These are phyloP conservation scores for Ophioninae sp. DNA, from an alignment of 2,888 invertebrate species.

Conservation along the genomic window DNA sequence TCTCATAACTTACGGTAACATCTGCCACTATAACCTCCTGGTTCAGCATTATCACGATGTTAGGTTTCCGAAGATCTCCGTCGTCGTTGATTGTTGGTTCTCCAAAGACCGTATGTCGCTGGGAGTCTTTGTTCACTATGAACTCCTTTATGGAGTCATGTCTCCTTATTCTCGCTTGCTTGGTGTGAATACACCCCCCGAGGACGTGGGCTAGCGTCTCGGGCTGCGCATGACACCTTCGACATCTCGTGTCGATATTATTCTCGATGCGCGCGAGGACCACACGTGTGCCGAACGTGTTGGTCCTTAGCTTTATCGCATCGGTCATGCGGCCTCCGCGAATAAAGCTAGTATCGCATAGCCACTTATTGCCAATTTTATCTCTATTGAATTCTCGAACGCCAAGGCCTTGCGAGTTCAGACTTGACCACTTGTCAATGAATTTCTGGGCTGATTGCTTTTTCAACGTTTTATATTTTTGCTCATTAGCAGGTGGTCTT, in stretches of 20 bases:
- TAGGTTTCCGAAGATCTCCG: constrained; percentile 69
- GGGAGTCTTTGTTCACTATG: background rate
- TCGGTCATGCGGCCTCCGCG: background rate
- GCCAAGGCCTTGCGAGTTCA: constrained; percentile 11
- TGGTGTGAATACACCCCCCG: constrained; percentile 1
- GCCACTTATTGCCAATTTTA: constrained; percentile 41
- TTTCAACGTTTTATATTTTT: background rate
- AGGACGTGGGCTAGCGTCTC: constrained; percentile 1
- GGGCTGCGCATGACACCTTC: background rate
- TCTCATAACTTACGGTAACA: constrained; percentile 68
- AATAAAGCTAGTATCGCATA: constrained; percentile 57
- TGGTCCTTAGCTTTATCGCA: background rate
- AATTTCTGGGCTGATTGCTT: background rate
- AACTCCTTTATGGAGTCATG: constrained; percentile 55
- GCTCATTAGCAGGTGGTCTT: background rate
- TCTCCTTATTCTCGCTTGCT: constrained; percentile 40
- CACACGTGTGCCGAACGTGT: background rate
- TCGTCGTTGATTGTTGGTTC: constrained; percentile 35
- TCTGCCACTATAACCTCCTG: constrained; percentile 70
- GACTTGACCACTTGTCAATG: constrained; percentile 21
- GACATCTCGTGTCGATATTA: background rate
- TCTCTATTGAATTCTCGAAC: constrained; percentile 18
- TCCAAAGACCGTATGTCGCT: background rate
- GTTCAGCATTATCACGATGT: constrained; percentile 68
- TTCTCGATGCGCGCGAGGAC: background rate